phyloP scores from a whole-genome alignment of 2,888 invertebrate genomes.

The Lissocephala sabroskyi region DNA sequence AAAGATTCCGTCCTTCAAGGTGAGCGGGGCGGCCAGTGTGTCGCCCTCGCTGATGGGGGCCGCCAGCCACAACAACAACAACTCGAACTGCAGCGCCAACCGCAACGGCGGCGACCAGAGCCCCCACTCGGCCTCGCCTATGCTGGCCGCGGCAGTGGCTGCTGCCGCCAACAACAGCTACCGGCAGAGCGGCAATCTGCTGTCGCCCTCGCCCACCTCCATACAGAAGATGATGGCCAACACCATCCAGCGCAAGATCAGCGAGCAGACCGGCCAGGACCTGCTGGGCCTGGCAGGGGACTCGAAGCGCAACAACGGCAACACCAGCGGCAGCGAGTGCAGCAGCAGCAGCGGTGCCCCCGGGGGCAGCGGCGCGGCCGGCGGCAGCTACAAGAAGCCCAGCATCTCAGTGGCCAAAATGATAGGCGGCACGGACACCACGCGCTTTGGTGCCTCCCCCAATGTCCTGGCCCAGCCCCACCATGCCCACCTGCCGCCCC shows the following conservation, averaged over 20 bases:
- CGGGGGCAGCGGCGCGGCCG: slow-evolving; percentile 30
- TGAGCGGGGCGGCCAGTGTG: slow-evolving; percentile 72
- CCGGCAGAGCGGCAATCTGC: slow-evolving; percentile 64
- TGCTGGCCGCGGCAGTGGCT: slow-evolving; percentile 60
- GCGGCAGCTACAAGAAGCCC: slow-evolving; percentile 72
- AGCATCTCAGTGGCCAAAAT: slow-evolving; percentile 77
- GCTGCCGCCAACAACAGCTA: slow-evolving; percentile 58
- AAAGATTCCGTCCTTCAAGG: slow-evolving; percentile 94
- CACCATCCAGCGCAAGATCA: slow-evolving; percentile 87
- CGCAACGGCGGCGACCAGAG: slow-evolving; percentile 72
- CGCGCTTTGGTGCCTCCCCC: slow-evolving; percentile 70
- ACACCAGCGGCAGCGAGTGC: slow-evolving; percentile 39
- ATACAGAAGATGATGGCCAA: slow-evolving; percentile 93
- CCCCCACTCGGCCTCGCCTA: slow-evolving; percentile 68
- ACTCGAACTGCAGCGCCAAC: slow-evolving; percentile 35
- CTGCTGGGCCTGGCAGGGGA: slow-evolving; percentile 32
- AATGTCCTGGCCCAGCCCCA: slow-evolving; percentile 69
- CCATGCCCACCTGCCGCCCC: slow-evolving; percentile 50
- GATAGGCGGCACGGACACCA: slow-evolving; percentile 74
- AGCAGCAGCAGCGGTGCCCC: slow-evolving; percentile 57
- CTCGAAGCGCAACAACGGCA: slow-evolving; percentile 72
- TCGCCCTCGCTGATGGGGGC: slow-evolving; percentile 42
- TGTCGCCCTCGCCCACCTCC: slow-evolving; percentile 76
- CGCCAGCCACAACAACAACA: slow-evolving; percentile 23
- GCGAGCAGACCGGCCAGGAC: slow-evolving; percentile 71